Evolutionary conservation across 2,888 invertebrate genomes (phyloP).

Genomic region (Drosophila conformis): DNA sequence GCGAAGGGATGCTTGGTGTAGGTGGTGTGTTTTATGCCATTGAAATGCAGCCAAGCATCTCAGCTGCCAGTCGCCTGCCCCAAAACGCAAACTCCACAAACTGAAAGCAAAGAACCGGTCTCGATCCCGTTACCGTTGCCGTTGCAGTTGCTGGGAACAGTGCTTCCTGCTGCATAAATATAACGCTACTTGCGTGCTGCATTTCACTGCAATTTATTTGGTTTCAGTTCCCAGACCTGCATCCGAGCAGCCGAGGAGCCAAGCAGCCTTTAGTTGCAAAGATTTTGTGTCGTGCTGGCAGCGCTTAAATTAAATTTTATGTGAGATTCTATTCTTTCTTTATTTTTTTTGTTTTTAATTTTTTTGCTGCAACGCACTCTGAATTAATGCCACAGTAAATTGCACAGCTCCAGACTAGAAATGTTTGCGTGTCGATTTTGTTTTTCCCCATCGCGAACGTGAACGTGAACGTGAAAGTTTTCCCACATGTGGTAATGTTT

Average conservation of each 20-base stretch:
- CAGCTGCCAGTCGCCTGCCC: slow-evolving; percentile 33
- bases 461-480: not conserved
- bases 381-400: slow-evolving; percentile 28
- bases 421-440: not conserved
- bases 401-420: slow-evolving; percentile 9
- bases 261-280: slow-evolving; percentile 37
- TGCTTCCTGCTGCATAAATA: slow-evolving; percentile 78
- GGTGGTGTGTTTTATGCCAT: slow-evolving; percentile 64
- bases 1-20: slow-evolving; percentile 45
- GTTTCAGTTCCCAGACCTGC: slow-evolving; percentile 45
- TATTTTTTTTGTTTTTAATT: not conserved
- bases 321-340: slow-evolving; percentile 34
- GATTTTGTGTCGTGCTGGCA: slow-evolving; percentile 48
- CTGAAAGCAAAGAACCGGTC: slow-evolving; percentile 6
- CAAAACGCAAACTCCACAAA: slow-evolving; percentile 2
- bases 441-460: not conserved
- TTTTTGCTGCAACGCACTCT: slow-evolving; percentile 16
- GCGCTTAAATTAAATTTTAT: slow-evolving; percentile 60
- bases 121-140: slow-evolving; percentile 25
- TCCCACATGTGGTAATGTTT: not conserved
- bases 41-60: slow-evolving; percentile 79
- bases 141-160: slow-evolving; percentile 22
- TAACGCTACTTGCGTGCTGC: slow-evolving; percentile 75
- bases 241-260: slow-evolving; percentile 10
- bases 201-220: slow-evolving; percentile 77